A percentile compares a stretch with the other conserved stretches of the same genome.
Evolutionary conservation across 2,797 vertebrate species (phyloP).

Genomic region (Acipenser oxyrinchus): DNA sequence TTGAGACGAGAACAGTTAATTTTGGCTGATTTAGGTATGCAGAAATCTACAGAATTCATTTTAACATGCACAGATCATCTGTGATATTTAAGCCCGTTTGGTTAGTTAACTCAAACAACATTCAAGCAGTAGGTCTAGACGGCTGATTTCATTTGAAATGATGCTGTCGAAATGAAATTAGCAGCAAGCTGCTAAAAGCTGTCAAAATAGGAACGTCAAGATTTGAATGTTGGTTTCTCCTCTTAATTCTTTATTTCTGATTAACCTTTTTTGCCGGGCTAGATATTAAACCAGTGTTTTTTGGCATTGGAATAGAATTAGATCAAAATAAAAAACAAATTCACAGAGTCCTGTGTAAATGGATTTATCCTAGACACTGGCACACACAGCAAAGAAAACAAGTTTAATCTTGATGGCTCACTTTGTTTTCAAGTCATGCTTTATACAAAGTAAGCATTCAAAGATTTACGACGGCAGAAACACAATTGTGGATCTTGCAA

Average conservation of each 20-base stretch:
- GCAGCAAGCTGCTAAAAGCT: slow-evolving; percentile 1
- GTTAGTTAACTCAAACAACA: not conserved
- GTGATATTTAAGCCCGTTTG: not conserved
- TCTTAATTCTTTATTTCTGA: too few relatives aligned
- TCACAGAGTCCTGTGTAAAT: too few relatives aligned
- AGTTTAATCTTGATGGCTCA: slow-evolving; percentile 1
- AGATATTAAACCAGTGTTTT: too few relatives aligned
- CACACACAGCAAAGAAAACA: not conserved
- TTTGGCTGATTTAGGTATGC: too few relatives aligned
- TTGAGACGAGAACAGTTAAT: too few relatives aligned
- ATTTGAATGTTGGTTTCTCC: slow-evolving; percentile 11
- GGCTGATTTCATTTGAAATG: slow-evolving; percentile 16
- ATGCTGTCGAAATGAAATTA: slow-evolving; percentile 13
- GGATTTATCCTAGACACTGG: not conserved
- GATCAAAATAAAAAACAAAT: too few relatives aligned
- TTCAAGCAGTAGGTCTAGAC: slow-evolving; percentile 8
- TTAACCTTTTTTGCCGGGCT: too few relatives aligned
- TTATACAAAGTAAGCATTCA: not conserved
- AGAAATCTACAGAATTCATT: not conserved
- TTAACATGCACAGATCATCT: not conserved
- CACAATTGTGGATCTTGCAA: not conserved
- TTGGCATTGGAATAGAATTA: too few relatives aligned
- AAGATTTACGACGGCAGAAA: not conserved
- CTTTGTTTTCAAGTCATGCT: not conserved
- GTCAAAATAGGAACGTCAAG: not conserved